A percentile compares a stretch with the other conserved stretches of the same genome.
These are phyloP conservation scores for Neogobius melanostomus DNA, from an alignment of 2,113 vertebrate species.

Conservation along the genomic window DNA sequence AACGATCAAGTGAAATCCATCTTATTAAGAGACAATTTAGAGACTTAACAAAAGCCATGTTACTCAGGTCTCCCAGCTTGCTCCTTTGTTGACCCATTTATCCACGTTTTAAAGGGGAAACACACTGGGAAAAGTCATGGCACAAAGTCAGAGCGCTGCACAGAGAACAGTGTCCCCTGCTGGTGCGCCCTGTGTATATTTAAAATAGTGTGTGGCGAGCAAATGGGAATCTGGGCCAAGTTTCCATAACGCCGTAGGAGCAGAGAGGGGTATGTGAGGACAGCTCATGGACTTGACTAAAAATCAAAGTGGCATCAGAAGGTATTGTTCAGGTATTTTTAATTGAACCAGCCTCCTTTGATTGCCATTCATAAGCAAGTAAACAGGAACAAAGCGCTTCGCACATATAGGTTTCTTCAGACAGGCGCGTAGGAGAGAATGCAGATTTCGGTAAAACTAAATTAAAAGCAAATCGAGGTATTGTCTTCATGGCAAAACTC, in stretches of 20 bases:
- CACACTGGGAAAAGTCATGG: conserved; percentile 43
- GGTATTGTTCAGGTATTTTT: background rate
- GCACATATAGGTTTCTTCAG: too few species aligned
- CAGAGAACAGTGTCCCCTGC: conserved; percentile 61
- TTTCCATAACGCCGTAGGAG: background rate
- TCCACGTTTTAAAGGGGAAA: conserved; percentile 14
- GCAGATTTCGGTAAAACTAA: too few species aligned
- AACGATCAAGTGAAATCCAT: conserved; percentile 48
- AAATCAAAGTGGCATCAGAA: background rate
- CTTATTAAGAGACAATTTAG: conserved; percentile 49
- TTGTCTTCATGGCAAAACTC: too few species aligned
- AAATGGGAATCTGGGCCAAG: background rate
- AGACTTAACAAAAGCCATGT: conserved; percentile 9
- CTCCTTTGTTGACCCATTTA: conserved; percentile 14
- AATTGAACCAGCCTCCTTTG: background rate
- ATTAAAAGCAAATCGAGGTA: too few species aligned
- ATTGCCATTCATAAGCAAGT: too few species aligned
- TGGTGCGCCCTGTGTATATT: conserved; percentile 37
- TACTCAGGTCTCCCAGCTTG: conserved; percentile 4
- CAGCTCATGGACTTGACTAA: background rate
- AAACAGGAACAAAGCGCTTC: too few species aligned
- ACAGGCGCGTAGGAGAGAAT: too few species aligned
- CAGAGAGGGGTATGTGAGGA: background rate
- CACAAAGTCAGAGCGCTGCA: conserved; percentile 56
- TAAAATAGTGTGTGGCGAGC: background rate